Evolutionary conservation across 2,113 vertebrate species (phyloP).

Genomic region (Thinocorus orbignyianus): DNA sequence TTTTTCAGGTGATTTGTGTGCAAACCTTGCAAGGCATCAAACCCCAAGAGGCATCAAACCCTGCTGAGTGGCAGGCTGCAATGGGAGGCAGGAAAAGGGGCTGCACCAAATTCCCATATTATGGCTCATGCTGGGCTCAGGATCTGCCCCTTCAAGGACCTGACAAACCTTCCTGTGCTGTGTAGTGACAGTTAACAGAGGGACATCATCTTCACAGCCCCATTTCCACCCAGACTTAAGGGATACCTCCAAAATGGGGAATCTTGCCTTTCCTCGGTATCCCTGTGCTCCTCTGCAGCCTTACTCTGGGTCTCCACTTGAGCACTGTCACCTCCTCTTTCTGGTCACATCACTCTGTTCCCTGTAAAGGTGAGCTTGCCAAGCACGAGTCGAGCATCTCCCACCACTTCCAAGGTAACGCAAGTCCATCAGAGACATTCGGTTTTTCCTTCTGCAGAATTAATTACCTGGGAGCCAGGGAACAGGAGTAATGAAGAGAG

Average conservation of each 20-base stretch:
- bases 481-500: not conserved
- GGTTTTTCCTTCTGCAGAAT: not conserved
- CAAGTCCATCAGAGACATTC: not conserved
- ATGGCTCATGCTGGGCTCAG: fast-evolving
- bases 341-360: not conserved
- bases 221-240: not conserved
- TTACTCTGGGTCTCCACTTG: not conserved
- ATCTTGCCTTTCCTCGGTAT: not conserved
- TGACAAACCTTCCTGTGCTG: fast-evolving
- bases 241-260: not conserved
- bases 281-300: fast-evolving
- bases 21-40: not conserved
- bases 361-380: not conserved
- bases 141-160: not conserved
- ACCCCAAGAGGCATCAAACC: not conserved
- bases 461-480: not conserved
- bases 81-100: not conserved
- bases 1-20: not conserved
- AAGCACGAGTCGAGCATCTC: fast-evolving
- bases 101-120: fast-evolving
- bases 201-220: not conserved
- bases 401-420: not conserved
- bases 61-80: not conserved
- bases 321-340: not conserved
- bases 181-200: fast-evolving